These are phyloP conservation scores for Drosophila recens DNA, from an alignment of 2,888 invertebrate species.

Conservation along the genomic window DNA sequence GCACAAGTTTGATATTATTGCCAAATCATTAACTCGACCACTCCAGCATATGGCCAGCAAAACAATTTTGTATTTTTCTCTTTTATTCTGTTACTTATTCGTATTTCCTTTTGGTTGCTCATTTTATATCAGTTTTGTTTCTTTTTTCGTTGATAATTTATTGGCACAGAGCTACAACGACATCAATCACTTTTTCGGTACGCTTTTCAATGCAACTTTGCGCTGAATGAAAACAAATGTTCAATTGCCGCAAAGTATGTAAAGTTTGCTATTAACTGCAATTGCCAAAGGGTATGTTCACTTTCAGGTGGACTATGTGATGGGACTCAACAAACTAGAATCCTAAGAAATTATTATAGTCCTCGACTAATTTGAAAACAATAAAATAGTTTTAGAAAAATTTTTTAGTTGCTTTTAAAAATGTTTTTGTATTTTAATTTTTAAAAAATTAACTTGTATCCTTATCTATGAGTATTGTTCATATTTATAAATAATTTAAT, in stretches of 20 bases:
- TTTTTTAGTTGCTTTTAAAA: no score
- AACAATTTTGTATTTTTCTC: not conserved
- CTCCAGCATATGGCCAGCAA: constrained; percentile 69
- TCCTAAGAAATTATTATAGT: not conserved
- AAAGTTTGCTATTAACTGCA: constrained; percentile 47
- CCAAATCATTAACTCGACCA: constrained; percentile 81
- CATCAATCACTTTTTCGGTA: constrained; percentile 83
- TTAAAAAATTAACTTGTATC: not conserved
- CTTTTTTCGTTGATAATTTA: constrained; percentile 69
- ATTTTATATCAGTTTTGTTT: constrained; percentile 2
- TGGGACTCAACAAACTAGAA: not conserved
- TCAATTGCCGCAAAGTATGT: constrained; percentile 78
- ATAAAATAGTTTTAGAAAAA: no score
- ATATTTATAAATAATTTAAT: no score
- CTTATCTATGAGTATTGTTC: not conserved
- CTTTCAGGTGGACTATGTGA: not conserved
- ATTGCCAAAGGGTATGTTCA: constrained; percentile 3
- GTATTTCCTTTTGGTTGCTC: constrained; percentile 11
- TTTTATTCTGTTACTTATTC: constrained; percentile 13
- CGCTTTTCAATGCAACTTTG: constrained; percentile 76
- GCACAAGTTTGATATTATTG: constrained; percentile 73
- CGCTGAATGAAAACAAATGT: constrained; percentile 80
- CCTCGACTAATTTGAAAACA: no score
- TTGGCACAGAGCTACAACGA: constrained; percentile 72
- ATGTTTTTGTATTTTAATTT: not conserved